Conservation (phyloP, 2,888 invertebrate genomes). For the Boloria euphrosyne region DNA sequence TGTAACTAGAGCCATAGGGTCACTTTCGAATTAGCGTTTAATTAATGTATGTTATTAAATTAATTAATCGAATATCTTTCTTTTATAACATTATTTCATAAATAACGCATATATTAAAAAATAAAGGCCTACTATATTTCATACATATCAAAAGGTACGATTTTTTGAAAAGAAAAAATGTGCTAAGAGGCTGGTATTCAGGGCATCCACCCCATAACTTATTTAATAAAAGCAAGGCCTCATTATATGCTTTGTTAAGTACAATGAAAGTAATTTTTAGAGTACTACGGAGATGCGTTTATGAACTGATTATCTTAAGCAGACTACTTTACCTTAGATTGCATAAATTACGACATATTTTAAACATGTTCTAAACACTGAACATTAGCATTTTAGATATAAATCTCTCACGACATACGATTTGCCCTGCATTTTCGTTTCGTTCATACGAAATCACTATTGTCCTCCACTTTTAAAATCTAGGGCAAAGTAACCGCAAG, state of each 20-base stretch:
- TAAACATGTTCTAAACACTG: conserved; percentile 27
- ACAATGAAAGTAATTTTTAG: conserved; percentile 1
- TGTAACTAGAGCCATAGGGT: too few relatives aligned
- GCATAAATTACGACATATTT: conserved; percentile 26
- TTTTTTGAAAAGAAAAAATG: too few relatives aligned
- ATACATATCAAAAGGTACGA: too few relatives aligned
- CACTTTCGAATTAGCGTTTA: too few relatives aligned
- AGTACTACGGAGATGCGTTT: neutral
- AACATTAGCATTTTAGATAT: conserved; percentile 23
- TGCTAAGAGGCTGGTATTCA: too few relatives aligned
- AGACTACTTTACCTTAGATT: neutral
- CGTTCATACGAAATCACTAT: conserved; percentile 18
- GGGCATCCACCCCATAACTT: too few relatives aligned
- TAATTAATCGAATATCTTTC: too few relatives aligned
- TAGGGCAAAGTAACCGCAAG: conserved; percentile 26
- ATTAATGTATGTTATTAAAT: too few relatives aligned
- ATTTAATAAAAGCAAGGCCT: neutral
- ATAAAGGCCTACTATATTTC: too few relatives aligned
- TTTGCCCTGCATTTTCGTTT: conserved; percentile 30
- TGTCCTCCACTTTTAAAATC: conserved; percentile 25
- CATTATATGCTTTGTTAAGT: too few relatives aligned
- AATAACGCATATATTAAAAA: too few relatives aligned
- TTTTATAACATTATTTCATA: too few relatives aligned
- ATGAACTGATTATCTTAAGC: neutral
- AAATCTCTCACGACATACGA: conserved; percentile 38